Evolutionary conservation across 2,888 invertebrate genomes (phyloP).

Genomic region (Sinopyrophorus schimmeli): DNA sequence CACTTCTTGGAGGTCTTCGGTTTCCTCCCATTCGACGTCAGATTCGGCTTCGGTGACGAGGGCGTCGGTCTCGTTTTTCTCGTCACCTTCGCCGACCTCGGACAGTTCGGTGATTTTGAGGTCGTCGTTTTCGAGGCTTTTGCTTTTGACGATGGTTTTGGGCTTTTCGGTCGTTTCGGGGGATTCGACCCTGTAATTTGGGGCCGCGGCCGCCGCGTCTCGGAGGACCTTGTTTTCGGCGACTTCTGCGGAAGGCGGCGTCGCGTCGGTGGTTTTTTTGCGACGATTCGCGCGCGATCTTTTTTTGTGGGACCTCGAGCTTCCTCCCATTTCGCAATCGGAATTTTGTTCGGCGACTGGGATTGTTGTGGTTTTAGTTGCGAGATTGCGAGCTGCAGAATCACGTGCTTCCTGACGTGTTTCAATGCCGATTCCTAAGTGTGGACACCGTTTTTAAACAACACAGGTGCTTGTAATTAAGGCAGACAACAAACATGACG

Average conservation of each 20-base stretch:
- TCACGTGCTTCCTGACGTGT: slow-evolving; percentile 24
- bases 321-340: slow-evolving; percentile 37
- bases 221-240: slow-evolving; percentile 26
- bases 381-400: slow-evolving; percentile 23
- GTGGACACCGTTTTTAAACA: slow-evolving; percentile 33
- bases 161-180: slow-evolving; percentile 40
- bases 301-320: slow-evolving; percentile 38
- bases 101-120: slow-evolving; percentile 52
- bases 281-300: slow-evolving; percentile 36
- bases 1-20: slow-evolving; percentile 51
- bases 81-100: slow-evolving; percentile 44
- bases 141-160: slow-evolving; percentile 46
- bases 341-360: slow-evolving; percentile 29
- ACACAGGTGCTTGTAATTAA: slow-evolving; percentile 29
- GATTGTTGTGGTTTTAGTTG: slow-evolving; percentile 21
- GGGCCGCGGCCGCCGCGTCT: slow-evolving; percentile 11
- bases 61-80: slow-evolving; percentile 53
- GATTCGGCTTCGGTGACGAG: slow-evolving; percentile 68
- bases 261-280: slow-evolving; percentile 31
- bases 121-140: slow-evolving; percentile 52
- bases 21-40: slow-evolving; percentile 64
- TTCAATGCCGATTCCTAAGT: slow-evolving; percentile 31
- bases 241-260: slow-evolving; percentile 20
- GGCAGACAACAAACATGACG: slow-evolving; percentile 18
- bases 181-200: slow-evolving; percentile 52